Base-by-base conservation (phyloP, 2,113 vertebrate genomes). In the Clarias batrachus region DNA sequence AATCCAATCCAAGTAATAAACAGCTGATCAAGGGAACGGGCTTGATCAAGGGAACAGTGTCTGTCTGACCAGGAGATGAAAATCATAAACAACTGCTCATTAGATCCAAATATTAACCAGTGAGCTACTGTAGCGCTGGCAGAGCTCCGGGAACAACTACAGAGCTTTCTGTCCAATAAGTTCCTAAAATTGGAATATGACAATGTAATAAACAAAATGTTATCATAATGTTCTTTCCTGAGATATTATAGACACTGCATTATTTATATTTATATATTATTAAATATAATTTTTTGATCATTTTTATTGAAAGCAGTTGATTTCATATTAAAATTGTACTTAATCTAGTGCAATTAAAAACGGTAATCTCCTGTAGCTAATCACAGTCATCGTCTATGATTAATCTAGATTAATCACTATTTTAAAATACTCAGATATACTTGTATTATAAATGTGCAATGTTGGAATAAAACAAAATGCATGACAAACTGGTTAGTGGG, bases 1-100 rank as follows among this genome's bases (percentile, higher is more conserved):
- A 81, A 62, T 23, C 57, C 52, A 60, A 80, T 80, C 78, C 57
- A 37, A 60, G 78, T 80, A 80, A 27, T 62, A 12, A 81, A 57
- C 57, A 14, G 3, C 17, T 56, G 25, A 77, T 48, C 48, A 48
- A 48, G 48, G 48, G 48, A 48, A 48, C 48, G 14, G 52, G 56
- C 48, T 77, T 54, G 21, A 48, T 48, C 21, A 37, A 11, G 19
- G 10, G 19, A 52, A 52, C 4, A 52, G 21, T 23, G 73, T 48
- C 37, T 48, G 21, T 74, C 21, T 23, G 21, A 25, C 37, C 37
- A 76, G 73, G 21, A 76, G 19, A 10, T 73, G 23, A 25, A 48
- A 74, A 74, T 48, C 19, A 41, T 41, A 48, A 52, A 11, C 41
- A 25, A 25, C 12, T 74, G 54, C 12, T 79, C 54, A 37, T 60